Evolutionary conservation across 2,113 vertebrate genomes (phyloP).

Genomic region (Ammodramus savannarum): DNA sequence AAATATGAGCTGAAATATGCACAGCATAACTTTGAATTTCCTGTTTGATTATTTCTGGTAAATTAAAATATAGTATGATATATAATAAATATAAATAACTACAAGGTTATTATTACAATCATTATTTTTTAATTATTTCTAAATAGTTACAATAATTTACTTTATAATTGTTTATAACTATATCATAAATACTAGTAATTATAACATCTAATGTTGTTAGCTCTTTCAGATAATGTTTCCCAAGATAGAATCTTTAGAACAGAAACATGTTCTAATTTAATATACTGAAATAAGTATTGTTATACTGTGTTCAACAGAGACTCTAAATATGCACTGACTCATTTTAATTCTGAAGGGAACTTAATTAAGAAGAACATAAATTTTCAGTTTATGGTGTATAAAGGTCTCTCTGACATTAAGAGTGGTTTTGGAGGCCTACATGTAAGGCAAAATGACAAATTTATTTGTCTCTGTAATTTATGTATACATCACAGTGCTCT

Average conservation of each 20-base stretch:
- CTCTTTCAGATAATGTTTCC: constrained; percentile 28
- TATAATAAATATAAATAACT: not conserved
- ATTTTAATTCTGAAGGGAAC: not conserved
- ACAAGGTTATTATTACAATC: not conserved
- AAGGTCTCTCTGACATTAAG: not conserved
- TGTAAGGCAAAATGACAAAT: not conserved
- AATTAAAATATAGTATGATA: not conserved
- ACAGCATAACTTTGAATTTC: not conserved
- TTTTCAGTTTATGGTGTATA: not conserved
- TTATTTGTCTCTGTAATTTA: not conserved
- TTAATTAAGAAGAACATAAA: not conserved
- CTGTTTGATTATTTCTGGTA: not conserved
- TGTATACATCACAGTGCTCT: not conserved
- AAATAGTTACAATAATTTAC: not conserved
- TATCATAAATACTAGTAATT: constrained; percentile 19
- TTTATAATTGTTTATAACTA: not conserved
- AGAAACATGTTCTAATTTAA: constrained; percentile 29
- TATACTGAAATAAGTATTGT: not conserved
- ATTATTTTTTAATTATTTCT: not conserved
- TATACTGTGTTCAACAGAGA: not conserved
- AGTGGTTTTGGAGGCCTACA: not conserved
- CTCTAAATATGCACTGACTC: not conserved
- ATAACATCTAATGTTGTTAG: not conserved
- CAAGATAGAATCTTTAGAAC: constrained; percentile 15
- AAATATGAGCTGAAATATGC: not conserved